Percentiles rank a stretch among this genome's conserved stretches.
Conservation (phyloP, 1,140 invertebrate genomes). For the Sminthurinus signatus region DNA sequence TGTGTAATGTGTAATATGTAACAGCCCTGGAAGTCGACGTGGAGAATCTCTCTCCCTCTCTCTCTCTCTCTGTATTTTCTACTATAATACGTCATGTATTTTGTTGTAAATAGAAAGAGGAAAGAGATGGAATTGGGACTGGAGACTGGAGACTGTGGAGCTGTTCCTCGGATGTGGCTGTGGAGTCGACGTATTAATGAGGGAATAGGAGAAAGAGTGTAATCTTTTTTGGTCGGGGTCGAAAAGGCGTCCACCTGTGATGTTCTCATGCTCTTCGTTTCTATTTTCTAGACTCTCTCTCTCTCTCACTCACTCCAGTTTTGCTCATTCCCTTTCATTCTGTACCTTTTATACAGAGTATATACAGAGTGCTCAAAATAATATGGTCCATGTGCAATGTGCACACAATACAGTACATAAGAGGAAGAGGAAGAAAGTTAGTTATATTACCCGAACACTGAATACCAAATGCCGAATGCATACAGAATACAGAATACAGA, state of each 20-base stretch:
- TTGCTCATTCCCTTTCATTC: not conserved
- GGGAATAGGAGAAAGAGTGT: conserved; percentile 24
- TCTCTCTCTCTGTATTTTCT: no score
- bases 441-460: no score
- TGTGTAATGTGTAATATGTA: no score
- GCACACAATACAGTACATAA: no score
- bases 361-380: not conserved
- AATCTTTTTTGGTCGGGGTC: conserved; percentile 33
- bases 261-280: conserved; percentile 20
- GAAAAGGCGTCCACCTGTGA: conserved; percentile 34
- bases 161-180: conserved; percentile 3
- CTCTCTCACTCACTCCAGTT: not conserved
- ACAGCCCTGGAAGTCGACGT: no score
- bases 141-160: conserved; percentile 5
- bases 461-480: no score
- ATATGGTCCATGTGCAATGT: no score
- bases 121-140: not conserved
- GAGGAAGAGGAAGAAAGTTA: no score
- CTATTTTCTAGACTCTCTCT: not conserved
- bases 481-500: no score
- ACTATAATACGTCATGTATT: no score
- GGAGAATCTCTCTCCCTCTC: no score
- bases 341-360: not conserved
- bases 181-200: conserved; percentile 33
- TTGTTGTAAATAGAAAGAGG: not conserved